phyloP scores from a whole-genome alignment of 2,797 vertebrate genomes.

The Megalops cyprinoides region DNA sequence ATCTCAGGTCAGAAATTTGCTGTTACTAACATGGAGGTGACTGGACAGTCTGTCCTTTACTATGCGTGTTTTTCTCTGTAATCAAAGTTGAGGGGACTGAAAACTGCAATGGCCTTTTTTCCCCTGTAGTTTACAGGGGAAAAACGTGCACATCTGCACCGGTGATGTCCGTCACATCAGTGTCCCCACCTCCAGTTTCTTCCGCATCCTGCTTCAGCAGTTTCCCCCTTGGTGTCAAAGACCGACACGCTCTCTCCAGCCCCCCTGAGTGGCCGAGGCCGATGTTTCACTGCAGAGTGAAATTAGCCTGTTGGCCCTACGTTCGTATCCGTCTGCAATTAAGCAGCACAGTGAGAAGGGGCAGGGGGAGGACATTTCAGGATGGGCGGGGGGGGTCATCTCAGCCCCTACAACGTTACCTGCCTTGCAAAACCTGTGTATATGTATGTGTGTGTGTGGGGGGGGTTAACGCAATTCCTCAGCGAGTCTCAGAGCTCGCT shows the following conservation, averaged over 20 bases:
- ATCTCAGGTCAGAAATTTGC: background rate
- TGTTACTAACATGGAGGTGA: background rate
- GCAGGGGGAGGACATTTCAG: background rate
- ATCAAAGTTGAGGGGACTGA: background rate
- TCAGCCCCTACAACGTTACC: too few species aligned
- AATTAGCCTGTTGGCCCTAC: constrained; percentile 4
- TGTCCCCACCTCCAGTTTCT: background rate
- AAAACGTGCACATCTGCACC: too few species aligned
- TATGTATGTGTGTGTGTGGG: constrained; percentile 3
- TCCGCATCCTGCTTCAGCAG: too few species aligned
- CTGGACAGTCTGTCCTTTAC: background rate
- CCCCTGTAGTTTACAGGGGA: background rate
- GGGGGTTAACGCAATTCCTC: background rate
- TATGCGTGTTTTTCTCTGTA: background rate
- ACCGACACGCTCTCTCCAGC: background rate
- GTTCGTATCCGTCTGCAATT: constrained; percentile 16
- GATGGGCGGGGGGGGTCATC: too few species aligned
- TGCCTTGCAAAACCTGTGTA: too few species aligned
- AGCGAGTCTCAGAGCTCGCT: background rate
- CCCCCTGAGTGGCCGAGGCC: background rate
- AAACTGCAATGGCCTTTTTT: background rate
- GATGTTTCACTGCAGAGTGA: constrained; percentile 6
- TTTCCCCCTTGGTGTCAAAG: background rate
- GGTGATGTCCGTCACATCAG: background rate
- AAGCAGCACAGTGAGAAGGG: background rate